Evolutionary conservation across 2,888 invertebrate species (phyloP).

Genomic region (Thecophora atra): DNA sequence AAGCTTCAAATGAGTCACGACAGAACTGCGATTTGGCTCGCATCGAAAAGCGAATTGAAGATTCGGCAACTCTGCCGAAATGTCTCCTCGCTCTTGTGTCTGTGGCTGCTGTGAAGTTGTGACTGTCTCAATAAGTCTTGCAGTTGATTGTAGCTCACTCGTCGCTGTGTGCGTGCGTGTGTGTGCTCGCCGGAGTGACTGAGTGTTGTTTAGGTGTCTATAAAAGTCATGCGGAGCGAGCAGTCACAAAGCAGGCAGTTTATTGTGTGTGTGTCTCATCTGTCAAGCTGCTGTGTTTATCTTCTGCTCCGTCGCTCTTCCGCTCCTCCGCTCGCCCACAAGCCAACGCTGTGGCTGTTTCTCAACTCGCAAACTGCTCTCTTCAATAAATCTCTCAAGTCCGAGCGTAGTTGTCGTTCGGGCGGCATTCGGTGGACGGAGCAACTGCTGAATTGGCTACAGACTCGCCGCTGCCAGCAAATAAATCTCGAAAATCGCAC

Average conservation of each 20-base stretch:
- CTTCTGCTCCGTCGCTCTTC: neutral
- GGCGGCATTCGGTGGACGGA: too few species aligned
- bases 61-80: too few species aligned
- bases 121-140: slow-evolving; percentile 43
- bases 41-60: neutral
- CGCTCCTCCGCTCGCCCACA: neutral
- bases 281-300: slow-evolving; percentile 3
- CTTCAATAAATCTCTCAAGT: too few species aligned
- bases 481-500: too few species aligned
- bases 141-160: slow-evolving; percentile 60
- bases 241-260: neutral
- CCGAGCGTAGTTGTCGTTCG: too few species aligned
- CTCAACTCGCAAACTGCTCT: too few species aligned
- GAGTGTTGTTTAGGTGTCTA: slow-evolving; percentile 16
- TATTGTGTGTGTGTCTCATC: neutral
- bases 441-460: too few species aligned
- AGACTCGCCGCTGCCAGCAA: too few species aligned
- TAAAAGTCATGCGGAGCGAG: neutral
- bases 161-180: slow-evolving; percentile 57
- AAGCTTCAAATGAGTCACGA: too few species aligned
- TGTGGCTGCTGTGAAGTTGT: slow-evolving; percentile 14
- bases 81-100: too few species aligned
- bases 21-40: too few species aligned
- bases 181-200: slow-evolving; percentile 11
- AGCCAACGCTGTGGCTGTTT: neutral